Evolutionary conservation across 2,888 invertebrate genomes (phyloP).

Genomic region (Polydrusus tereticollis): DNA sequence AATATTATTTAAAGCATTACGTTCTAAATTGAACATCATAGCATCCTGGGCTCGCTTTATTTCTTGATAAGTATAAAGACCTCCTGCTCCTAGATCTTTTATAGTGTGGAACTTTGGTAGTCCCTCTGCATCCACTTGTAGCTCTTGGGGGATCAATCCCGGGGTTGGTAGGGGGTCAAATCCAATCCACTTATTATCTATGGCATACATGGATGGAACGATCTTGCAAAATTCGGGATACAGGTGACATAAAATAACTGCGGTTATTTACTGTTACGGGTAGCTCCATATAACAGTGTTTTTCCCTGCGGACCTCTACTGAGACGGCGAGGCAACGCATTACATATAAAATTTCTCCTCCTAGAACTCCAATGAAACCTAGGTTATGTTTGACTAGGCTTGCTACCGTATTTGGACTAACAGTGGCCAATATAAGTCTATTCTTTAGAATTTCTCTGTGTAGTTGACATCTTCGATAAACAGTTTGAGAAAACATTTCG

Average conservation of each 20-base stretch:
- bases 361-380: not conserved
- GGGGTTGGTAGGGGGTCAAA: conserved; percentile 18
- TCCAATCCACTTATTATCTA: conserved; percentile 32
- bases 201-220: conserved; percentile 29
- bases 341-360: not conserved
- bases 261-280: conserved; percentile 28
- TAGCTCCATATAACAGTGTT: conserved; percentile 11
- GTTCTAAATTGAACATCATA: not conserved
- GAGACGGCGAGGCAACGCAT: not conserved
- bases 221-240: conserved; percentile 28
- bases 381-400: conserved; percentile 12
- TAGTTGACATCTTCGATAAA: conserved; percentile 3
- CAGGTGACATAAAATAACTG: conserved; percentile 34
- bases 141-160: not conserved
- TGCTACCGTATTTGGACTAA: conserved; percentile 17
- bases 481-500: too few species aligned
- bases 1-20: conserved; percentile 1
- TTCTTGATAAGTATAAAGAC: conserved; percentile 1
- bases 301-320: conserved; percentile 14
- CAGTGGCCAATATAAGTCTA: conserved; percentile 3
- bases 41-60: not conserved
- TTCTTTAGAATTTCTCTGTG: conserved; percentile 16
- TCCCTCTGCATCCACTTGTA: not conserved
- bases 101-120: not conserved
- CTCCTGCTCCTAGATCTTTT: conserved; percentile 12